Evolutionary conservation across 1,140 invertebrate species (phyloP), one percentile per base, ranked within the genome.

Genomic region (Papilio helenus): DNA sequence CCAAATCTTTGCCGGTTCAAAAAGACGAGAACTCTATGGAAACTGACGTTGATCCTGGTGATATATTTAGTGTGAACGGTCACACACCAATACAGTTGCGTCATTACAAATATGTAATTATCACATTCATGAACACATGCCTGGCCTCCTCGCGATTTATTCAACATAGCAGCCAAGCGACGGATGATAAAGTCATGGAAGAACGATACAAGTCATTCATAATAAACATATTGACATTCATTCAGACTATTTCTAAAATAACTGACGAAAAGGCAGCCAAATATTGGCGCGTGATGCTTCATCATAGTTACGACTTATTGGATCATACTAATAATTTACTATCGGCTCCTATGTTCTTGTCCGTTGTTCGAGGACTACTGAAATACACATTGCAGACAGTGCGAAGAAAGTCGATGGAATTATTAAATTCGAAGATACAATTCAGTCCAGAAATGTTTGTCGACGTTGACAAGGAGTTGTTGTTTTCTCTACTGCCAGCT

Each of bases 221-320:
- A 42, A 95, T 98, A 1, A 95, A 96, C 73, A 93, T 97, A 1
- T 89, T 98, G 2, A 93, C 96, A 0, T 96, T 96, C 79, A 96
- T 98, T 44, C 96, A 97, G 84, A 95, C 87, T 44, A 95, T 97
- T 8, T 95, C 95, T 0, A 96, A 95, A 85, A 93, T 95, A 72
- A 94, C 94, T 2, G 95, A 97, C 83, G 95, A 96, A 79, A 95
- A 96, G 51, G 95, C 96, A 78, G 95, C 95, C 0, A 97, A 98
- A 86, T 98, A 97, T 87, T 98, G 97, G 97, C 96, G 96, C 87
- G 96, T 97, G 1, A 95, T 98, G 86, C 90, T 97, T 7, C 96
- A 97, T 87, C 96, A 97, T 87, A 95, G 96, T 46, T 97, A 98
- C 85, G 97, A 98, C 85, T 95, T 97, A 39, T 88, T 98, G 79